phyloP scores from a whole-genome alignment of 2,797 vertebrate genomes.

The Mycteria americana region DNA sequence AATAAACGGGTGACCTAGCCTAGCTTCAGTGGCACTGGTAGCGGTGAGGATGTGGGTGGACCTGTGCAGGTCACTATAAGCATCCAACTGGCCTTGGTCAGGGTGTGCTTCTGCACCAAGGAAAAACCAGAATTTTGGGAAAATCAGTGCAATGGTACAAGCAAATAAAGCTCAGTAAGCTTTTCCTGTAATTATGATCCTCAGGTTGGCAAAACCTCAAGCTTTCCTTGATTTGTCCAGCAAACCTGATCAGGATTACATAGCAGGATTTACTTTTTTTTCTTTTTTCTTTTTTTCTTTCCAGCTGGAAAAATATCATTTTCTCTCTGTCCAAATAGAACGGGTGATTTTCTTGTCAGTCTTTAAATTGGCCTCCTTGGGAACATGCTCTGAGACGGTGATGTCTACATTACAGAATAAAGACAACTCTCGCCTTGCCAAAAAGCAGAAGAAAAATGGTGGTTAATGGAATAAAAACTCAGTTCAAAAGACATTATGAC shows the following conservation, averaged over 20 bases:
- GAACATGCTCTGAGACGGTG: neutral
- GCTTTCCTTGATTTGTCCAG: neutral
- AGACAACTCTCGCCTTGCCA: neutral
- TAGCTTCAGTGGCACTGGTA: neutral
- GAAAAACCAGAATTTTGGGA: neutral
- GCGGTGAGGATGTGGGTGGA: neutral
- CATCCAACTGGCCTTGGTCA: neutral
- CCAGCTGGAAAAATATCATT: neutral
- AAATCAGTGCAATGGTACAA: neutral
- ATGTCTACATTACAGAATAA: constrained; percentile 31
- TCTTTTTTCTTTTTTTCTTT: neutral
- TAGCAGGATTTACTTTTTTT: neutral
- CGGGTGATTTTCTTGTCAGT: constrained; percentile 3
- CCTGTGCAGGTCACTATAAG: neutral
- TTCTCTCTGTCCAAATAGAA: neutral
- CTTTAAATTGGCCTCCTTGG: constrained; percentile 49
- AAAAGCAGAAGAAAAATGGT: neutral
- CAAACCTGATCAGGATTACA: neutral
- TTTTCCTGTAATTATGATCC: neutral
- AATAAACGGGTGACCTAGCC: neutral
- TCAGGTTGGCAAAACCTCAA: neutral
- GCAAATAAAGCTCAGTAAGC: neutral
- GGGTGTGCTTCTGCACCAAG: neutral
- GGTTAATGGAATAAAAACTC: constrained; percentile 1
- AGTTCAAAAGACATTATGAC: neutral